Percentiles rank a stretch among this genome's conserved stretches.
These are phyloP conservation scores for Corythornis cristatus DNA, from an alignment of 2,113 vertebrate genomes.

Conservation along the genomic window DNA sequence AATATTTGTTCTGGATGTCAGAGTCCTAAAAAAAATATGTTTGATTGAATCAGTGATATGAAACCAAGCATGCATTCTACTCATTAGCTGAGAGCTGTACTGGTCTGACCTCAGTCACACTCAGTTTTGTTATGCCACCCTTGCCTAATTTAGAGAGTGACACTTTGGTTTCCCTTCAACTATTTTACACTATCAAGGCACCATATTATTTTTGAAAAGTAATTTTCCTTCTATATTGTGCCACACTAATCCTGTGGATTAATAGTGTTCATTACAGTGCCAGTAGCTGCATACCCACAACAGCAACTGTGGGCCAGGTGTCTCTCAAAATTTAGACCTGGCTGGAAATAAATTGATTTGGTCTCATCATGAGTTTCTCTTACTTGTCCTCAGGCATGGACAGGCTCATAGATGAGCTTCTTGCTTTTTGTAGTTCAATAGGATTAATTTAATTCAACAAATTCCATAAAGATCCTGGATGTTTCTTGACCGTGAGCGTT, in stretches of 20 bases:
- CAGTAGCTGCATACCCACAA: not conserved
- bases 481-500: not conserved
- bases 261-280: not conserved
- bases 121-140: not conserved
- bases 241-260: not conserved
- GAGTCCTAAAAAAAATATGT: not conserved
- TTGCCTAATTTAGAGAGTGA: not conserved
- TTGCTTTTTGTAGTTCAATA: not conserved
- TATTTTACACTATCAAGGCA: not conserved
- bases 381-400: not conserved
- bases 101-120: not conserved
- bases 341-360: not conserved
- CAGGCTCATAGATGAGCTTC: not conserved
- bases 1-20: slow-evolving; percentile 11
- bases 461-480: not conserved
- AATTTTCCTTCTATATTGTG: not conserved
- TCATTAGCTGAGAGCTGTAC: not conserved
- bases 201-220: not conserved
- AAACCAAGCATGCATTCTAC: slow-evolving; percentile 17
- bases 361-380: slow-evolving; percentile 16
- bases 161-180: not conserved
- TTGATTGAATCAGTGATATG: slow-evolving; percentile 29
- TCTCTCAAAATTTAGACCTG: not conserved
- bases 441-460: slow-evolving; percentile 1
- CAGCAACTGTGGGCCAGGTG: not conserved